Conservation (phyloP, 37 sponge, comb jelly and placozoan genomes). For the Geodia barretti region DNA sequence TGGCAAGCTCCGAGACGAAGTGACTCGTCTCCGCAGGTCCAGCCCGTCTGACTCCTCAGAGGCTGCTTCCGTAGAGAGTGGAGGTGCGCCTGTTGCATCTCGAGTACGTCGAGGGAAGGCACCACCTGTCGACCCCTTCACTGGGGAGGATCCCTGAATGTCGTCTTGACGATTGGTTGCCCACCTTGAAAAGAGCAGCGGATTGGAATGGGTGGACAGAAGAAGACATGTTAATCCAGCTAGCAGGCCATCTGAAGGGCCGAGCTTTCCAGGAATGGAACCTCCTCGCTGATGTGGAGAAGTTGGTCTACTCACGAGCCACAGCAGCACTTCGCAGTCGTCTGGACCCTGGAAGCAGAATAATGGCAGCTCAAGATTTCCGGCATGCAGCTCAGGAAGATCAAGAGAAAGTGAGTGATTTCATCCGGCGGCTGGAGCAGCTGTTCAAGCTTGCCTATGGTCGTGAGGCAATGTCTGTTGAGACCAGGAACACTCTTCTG, state of each 20-base stretch:
- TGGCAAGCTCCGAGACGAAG: too few relatives aligned
- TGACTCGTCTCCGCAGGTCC: too few relatives aligned
- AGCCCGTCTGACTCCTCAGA: neutral
- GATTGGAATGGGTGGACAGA: neutral
- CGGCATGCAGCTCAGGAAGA: too few relatives aligned
- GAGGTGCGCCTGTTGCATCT: neutral
- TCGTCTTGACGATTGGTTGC: neutral
- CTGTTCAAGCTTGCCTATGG: neutral
- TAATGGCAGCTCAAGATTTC: too few relatives aligned
- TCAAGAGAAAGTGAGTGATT: too few relatives aligned
- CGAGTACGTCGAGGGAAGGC: neutral
- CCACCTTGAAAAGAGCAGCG: neutral
- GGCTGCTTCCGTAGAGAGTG: neutral
- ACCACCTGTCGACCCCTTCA: constrained; percentile 1
- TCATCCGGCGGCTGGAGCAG: too few relatives aligned
- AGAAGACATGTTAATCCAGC: neutral
- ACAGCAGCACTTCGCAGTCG: neutral
- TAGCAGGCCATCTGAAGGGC: too few relatives aligned
- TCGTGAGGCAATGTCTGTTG: neutral
- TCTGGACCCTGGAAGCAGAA: neutral
- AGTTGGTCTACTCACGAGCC: neutral
- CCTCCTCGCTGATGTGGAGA: neutral
- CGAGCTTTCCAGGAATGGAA: neutral
- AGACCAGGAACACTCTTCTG: neutral
- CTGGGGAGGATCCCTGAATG: neutral